These are phyloP conservation scores for Menidia beryllina DNA, from an alignment of 2,113 vertebrate species.

Conservation along the genomic window DNA sequence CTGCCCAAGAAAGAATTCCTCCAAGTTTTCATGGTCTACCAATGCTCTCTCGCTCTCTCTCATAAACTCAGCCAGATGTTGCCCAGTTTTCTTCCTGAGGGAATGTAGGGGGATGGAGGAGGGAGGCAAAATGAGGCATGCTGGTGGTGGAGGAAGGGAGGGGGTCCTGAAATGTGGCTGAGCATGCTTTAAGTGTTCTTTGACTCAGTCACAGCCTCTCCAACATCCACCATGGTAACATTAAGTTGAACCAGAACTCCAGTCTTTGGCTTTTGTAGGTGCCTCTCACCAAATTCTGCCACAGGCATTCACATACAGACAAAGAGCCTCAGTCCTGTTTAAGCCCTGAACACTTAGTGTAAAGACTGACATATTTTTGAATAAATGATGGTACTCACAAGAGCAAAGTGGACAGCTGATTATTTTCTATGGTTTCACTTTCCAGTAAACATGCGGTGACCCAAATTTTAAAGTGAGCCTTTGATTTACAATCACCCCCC, in stretches of 20 bases:
- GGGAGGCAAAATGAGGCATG: conserved; percentile 50
- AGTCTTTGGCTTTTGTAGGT: conserved; percentile 6
- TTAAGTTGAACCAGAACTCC: conserved; percentile 38
- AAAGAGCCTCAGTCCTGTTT: not conserved
- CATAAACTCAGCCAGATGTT: conserved; percentile 86
- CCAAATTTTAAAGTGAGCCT: not conserved
- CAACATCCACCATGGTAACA: conserved; percentile 55
- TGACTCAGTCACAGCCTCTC: conserved; percentile 56
- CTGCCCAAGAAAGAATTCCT: conserved; percentile 65
- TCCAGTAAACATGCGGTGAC: not conserved
- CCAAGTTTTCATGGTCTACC: conserved; percentile 78
- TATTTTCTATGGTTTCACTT: not conserved
- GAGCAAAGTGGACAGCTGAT: not conserved
- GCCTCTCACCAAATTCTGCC: conserved; percentile 25
- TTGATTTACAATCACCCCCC: not conserved
- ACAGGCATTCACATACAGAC: conserved; percentile 4
- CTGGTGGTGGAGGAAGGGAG: conserved; percentile 34
- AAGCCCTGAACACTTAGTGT: not conserved
- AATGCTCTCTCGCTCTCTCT: conserved; percentile 57
- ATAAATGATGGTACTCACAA: not conserved
- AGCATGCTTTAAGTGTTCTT: conserved; percentile 70
- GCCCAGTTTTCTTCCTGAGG: conserved; percentile 79
- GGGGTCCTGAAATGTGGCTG: conserved; percentile 69
- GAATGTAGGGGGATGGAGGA: conserved; percentile 49
- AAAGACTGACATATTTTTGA: not conserved